phyloP scores from a whole-genome alignment of 2,797 vertebrate genomes.

The Astyanax mexicanus region DNA sequence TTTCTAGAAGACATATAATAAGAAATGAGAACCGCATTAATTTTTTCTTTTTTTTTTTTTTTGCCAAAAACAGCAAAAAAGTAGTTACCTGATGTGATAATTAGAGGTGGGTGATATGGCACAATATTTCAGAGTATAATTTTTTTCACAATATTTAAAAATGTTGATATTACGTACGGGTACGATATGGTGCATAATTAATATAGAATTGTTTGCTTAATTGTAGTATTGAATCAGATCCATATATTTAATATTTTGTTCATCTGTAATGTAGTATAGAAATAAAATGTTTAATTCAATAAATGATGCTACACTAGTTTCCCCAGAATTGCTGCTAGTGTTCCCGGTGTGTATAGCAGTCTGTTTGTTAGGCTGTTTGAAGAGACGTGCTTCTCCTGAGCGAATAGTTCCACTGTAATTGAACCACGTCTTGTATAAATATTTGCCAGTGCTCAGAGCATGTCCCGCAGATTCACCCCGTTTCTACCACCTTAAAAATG shows the following conservation, averaged over 20 bases:
- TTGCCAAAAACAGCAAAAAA: no score
- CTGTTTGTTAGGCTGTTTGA: constrained; percentile 17
- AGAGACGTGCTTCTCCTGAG: constrained; percentile 6
- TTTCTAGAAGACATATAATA: no score
- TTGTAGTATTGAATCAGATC: neutral
- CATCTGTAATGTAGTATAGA: neutral
- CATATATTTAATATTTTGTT: neutral
- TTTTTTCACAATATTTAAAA: no score
- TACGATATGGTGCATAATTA: no score
- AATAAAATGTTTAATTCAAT: neutral
- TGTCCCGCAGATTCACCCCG: neutral
- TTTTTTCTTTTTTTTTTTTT: no score
- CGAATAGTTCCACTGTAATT: constrained; percentile 22
- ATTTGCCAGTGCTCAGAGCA: neutral
- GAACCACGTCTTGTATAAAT: constrained; percentile 14
- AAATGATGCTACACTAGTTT: neutral
- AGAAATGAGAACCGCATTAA: no score
- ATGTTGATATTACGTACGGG: no score
- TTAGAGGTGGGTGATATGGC: no score
- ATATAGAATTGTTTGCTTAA: no score
- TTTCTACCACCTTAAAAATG: constrained; percentile 4
- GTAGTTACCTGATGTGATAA: no score
- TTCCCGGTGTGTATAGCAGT: neutral
- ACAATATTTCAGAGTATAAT: no score
- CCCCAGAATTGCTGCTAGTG: neutral